Conservation (phyloP, 1,140 invertebrate species). For the Fopius arisanus region DNA sequence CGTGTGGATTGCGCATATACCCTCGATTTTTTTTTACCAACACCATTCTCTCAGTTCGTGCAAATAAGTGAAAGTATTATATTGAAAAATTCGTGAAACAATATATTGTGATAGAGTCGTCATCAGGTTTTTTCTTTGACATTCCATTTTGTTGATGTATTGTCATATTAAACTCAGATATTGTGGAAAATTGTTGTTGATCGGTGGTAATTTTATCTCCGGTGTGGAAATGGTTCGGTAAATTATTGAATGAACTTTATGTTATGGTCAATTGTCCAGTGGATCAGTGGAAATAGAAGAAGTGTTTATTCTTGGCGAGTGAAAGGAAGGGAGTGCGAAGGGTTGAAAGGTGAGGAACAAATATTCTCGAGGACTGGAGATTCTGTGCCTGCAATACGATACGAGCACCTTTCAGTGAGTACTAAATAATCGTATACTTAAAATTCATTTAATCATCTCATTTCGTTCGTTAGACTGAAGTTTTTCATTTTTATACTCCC, state of each 20-base stretch:
- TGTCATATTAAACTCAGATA: neutral
- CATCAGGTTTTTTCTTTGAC: neutral
- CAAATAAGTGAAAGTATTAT: neutral
- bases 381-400: constrained; percentile 43
- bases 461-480: neutral
- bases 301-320: neutral
- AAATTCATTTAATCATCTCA: neutral
- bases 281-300: neutral
- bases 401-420: constrained; percentile 34
- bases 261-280: neutral
- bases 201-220: no score
- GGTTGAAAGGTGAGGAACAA: constrained; percentile 14
- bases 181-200: neutral
- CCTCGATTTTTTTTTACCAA: no score
- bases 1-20: neutral
- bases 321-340: neutral
- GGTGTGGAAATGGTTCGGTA: neutral
- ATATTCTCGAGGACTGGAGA: constrained; percentile 21
- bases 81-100: neutral
- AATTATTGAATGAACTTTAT: no score
- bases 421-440: constrained; percentile 2
- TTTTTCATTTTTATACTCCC: neutral
- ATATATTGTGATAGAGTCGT: neutral
- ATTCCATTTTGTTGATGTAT: neutral
- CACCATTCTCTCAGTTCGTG: neutral